A percentile compares a stretch with the other conserved stretches of the same genome.
Conservation (phyloP, 2,888 invertebrate species). For the Dryobota labecula region DNA sequence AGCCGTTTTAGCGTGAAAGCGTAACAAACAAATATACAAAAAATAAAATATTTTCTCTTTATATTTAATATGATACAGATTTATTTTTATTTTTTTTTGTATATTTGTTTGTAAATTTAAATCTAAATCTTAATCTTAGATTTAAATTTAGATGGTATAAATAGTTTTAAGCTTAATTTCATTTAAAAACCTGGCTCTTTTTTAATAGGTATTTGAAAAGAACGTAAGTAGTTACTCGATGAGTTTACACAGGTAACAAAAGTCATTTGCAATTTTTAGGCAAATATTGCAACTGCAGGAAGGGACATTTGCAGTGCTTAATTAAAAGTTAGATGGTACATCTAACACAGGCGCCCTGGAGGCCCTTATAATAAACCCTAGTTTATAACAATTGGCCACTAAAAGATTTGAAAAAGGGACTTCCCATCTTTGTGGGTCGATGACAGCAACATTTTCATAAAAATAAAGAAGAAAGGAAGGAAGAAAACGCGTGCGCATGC, state of each 20-base stretch:
- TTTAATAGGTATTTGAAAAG: not conserved
- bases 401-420: not conserved
- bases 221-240: no score
- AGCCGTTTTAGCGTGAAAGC: no score
- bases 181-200: not conserved
- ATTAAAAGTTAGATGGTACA: not conserved
- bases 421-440: not conserved
- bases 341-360: no score
- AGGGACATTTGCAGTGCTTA: not conserved
- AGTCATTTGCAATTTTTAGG: not conserved
- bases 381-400: no score
- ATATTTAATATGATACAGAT: no score
- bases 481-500: no score
- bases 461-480: not conserved
- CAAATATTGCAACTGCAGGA: not conserved
- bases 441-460: not conserved
- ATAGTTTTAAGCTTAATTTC: not conserved
- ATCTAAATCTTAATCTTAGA: no score
- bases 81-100: no score
- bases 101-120: no score
- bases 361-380: not conserved
- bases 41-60: no score
- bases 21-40: no score
- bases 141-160: no score
- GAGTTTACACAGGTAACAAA: not conserved